These are phyloP conservation scores for Musca vetustissima DNA, from an alignment of 1,140 invertebrate species.

Conservation along the genomic window DNA sequence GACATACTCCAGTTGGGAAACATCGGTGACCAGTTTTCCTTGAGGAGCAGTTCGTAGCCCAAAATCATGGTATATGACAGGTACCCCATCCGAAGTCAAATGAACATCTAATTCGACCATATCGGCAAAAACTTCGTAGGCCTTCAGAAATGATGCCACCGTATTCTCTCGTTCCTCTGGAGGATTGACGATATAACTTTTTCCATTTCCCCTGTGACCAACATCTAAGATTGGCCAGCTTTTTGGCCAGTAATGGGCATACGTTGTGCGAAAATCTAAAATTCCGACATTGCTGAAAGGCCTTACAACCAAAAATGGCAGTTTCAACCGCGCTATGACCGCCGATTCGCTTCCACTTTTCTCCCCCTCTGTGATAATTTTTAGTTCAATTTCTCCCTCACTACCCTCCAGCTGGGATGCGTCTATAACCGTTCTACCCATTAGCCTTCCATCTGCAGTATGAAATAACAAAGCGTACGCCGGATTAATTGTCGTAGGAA, in stretches of 20 bases:
- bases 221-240: conserved; percentile 83
- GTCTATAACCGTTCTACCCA: conserved; percentile 80
- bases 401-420: conserved; percentile 58
- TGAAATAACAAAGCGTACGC: conserved; percentile 43
- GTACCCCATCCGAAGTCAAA: conserved; percentile 88
- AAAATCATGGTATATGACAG: conserved; percentile 95
- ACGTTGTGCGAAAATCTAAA: conserved; percentile 80
- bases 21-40: conserved; percentile 70
- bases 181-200: conserved; percentile 64
- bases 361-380: conserved; percentile 73
- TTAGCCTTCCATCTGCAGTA: conserved; percentile 52
- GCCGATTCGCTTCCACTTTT: conserved; percentile 27
- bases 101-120: conserved; percentile 97
- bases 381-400: conserved; percentile 72
- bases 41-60: conserved; percentile 83
- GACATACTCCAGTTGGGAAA: conserved; percentile 78
- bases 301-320: conserved; percentile 62
- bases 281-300: conserved; percentile 66
- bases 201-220: conserved; percentile 86
- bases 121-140: conserved; percentile 84
- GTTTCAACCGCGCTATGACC: conserved; percentile 69
- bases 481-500: conserved; percentile 55
- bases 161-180: conserved; percentile 89
- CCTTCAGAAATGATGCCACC: conserved; percentile 85
- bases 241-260: conserved; percentile 81